Conservation (phyloP, 2,113 vertebrate genomes). For the Boleophthalmus pectinirostris region DNA sequence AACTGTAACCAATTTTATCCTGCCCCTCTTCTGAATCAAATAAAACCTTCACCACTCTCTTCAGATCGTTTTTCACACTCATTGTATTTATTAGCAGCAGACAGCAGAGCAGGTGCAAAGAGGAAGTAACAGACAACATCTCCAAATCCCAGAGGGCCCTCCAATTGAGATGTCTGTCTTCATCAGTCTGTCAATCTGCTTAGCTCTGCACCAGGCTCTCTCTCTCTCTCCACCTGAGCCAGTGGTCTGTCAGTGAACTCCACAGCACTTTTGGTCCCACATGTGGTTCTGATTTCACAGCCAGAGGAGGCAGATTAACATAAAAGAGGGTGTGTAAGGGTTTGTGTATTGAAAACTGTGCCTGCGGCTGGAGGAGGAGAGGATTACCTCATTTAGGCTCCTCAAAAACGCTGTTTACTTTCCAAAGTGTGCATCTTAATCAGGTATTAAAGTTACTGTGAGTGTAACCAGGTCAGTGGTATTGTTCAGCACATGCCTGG, state of each 20-base stretch:
- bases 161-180: slow-evolving; percentile 20
- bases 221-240: slow-evolving; percentile 65
- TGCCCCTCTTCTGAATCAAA: background rate
- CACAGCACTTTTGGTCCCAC: slow-evolving; percentile 64
- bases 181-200: slow-evolving; percentile 23
- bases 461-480: slow-evolving; percentile 50
- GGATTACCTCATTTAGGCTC: slow-evolving; percentile 77
- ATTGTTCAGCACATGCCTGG: slow-evolving; percentile 30
- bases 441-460: slow-evolving; percentile 56
- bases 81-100: background rate
- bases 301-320: slow-evolving; percentile 75
- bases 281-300: slow-evolving; percentile 82
- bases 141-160: slow-evolving; percentile 30
- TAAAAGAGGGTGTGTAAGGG: slow-evolving; percentile 79
- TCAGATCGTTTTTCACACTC: background rate
- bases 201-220: slow-evolving; percentile 34
- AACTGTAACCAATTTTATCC: background rate
- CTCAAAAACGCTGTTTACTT: slow-evolving; percentile 78
- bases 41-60: background rate
- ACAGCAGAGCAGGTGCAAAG: background rate
- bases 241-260: slow-evolving; percentile 65
- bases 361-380: slow-evolving; percentile 65
- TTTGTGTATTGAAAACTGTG: slow-evolving; percentile 70
- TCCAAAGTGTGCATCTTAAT: slow-evolving; percentile 75
- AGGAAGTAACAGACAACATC: slow-evolving; percentile 1